Evolutionary conservation across 1,140 invertebrate species (phyloP).

Genomic region (Trachymyrmex cornetzi): DNA sequence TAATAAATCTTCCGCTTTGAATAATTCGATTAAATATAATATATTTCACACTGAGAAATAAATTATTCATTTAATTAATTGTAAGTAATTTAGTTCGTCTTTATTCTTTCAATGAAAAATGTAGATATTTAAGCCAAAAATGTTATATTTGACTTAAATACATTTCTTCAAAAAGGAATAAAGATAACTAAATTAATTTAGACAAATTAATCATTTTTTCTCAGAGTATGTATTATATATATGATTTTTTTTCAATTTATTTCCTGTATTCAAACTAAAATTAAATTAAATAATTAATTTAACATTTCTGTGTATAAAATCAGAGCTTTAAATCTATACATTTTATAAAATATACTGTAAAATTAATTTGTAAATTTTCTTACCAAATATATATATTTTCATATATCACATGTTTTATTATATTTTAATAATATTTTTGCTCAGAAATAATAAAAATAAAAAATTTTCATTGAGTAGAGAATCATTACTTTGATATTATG

Average conservation of each 20-base stretch:
- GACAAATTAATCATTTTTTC: too few species aligned
- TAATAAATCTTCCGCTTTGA: background rate
- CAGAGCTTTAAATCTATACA: background rate
- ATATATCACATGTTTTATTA: background rate
- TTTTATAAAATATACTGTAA: background rate
- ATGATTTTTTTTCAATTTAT: background rate
- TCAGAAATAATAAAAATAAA: background rate
- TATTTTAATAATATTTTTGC: background rate
- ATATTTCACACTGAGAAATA: background rate
- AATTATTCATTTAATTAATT: too few species aligned
- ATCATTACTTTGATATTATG: background rate
- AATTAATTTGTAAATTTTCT: background rate
- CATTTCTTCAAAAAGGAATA: too few species aligned
- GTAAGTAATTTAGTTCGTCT: too few species aligned
- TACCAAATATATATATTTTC: background rate
- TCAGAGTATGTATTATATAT: too few species aligned
- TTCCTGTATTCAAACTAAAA: background rate
- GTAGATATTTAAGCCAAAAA: too few species aligned
- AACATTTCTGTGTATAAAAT: background rate
- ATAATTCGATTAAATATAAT: background rate
- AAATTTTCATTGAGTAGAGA: background rate
- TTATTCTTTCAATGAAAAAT: too few species aligned
- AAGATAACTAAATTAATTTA: too few species aligned
- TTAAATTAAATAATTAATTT: background rate
- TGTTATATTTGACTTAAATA: too few species aligned